Percentiles rank a stretch among this genome's conserved stretches.
phyloP scores from a whole-genome alignment of 2,888 invertebrate species.

The Synanthedon tipuliformis region DNA sequence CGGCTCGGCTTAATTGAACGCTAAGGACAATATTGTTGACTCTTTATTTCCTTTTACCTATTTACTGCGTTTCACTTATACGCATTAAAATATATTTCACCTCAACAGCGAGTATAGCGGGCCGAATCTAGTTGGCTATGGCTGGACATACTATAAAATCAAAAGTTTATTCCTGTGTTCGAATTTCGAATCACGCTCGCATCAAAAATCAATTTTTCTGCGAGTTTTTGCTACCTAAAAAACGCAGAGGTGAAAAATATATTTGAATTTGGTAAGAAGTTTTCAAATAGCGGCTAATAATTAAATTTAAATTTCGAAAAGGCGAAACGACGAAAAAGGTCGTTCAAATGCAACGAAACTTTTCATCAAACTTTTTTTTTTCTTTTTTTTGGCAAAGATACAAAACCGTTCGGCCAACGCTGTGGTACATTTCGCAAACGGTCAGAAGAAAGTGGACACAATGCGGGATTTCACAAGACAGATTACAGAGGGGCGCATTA shows the following conservation, averaged over 20 bases:
- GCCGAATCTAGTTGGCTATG: too few relatives aligned
- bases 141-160: too few relatives aligned
- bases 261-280: not conserved
- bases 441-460: constrained; percentile 55
- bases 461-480: constrained; percentile 61
- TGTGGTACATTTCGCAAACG: constrained; percentile 26
- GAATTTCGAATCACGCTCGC: too few relatives aligned
- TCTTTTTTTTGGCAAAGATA: not conserved
- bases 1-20: constrained; percentile 55
- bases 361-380: not conserved
- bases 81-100: not conserved
- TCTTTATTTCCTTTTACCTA: constrained; percentile 23
- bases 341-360: not conserved
- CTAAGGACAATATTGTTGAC: constrained; percentile 55
- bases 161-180: too few relatives aligned
- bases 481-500: constrained; percentile 60
- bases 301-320: not conserved
- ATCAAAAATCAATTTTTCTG: too few relatives aligned
- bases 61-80: not conserved
- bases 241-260: too few relatives aligned
- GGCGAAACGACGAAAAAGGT: not conserved
- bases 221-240: too few relatives aligned
- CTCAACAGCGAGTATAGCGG: too few relatives aligned
- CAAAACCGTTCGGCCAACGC: constrained; percentile 5
- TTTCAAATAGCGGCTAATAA: not conserved